phyloP scores from a whole-genome alignment of 2,113 vertebrate genomes.

The Macquaria australasica region DNA sequence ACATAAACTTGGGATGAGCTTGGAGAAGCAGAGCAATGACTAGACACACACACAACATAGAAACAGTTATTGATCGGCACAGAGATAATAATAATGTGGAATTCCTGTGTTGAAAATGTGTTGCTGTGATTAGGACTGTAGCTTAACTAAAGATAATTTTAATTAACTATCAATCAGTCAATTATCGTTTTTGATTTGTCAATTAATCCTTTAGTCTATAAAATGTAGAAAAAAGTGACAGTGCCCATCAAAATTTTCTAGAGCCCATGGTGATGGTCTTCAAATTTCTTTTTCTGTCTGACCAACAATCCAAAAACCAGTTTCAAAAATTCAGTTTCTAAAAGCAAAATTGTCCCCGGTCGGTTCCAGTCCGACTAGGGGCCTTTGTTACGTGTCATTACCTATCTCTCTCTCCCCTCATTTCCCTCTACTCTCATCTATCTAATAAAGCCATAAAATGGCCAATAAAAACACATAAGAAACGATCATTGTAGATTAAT shows the following conservation, averaged over 20 bases:
- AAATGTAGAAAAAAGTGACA: background rate
- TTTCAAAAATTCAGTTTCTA: background rate
- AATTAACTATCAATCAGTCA: background rate
- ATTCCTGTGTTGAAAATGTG: constrained; percentile 8
- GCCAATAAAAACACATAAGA: background rate
- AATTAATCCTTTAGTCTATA: background rate
- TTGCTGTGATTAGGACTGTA: background rate
- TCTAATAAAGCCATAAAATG: constrained; percentile 2
- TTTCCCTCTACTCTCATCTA: background rate
- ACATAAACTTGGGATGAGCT: constrained; percentile 44
- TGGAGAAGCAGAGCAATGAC: constrained; percentile 4
- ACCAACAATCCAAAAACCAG: background rate
- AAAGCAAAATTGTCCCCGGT: too few species aligned
- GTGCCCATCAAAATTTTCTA: background rate
- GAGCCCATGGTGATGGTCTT: background rate
- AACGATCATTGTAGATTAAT: background rate
- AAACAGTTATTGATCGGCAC: background rate
- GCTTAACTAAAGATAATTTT: background rate
- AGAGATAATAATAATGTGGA: constrained; percentile 9
- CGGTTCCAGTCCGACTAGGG: background rate
- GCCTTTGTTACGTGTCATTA: background rate
- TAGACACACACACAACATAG: background rate
- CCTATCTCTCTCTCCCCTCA: background rate
- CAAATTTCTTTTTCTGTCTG: background rate
- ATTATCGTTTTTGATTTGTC: background rate